These are phyloP conservation scores for Ictidomys tridecemlineatus DNA, from an alignment of 2,113 vertebrate species.

Conservation along the genomic window DNA sequence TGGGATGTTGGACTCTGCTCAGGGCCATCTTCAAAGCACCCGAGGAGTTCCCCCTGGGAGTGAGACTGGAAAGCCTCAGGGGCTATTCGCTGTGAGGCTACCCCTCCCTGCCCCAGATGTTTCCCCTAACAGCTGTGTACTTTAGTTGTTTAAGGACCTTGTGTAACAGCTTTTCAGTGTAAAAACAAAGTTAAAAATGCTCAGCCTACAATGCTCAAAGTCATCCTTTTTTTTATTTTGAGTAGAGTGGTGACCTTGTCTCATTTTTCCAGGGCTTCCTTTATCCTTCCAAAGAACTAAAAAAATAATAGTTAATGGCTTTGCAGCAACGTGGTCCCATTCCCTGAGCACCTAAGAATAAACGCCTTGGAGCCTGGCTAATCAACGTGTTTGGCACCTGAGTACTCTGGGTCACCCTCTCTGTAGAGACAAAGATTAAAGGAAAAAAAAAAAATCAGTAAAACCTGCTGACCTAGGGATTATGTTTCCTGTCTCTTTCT, in stretches of 20 bases:
- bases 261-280: constrained; percentile 48
- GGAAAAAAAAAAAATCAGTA: neutral
- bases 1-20: neutral
- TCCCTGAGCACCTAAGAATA: constrained; percentile 50
- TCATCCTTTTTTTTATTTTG: neutral
- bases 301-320: constrained; percentile 57
- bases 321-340: neutral
- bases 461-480: neutral
- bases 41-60: neutral
- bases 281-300: constrained; percentile 53
- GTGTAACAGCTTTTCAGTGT: neutral
- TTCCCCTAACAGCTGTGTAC: neutral
- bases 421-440: constrained; percentile 65
- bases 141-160: neutral
- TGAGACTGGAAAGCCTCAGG: neutral
- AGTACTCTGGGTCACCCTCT: neutral
- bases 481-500: neutral
- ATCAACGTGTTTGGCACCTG: neutral
- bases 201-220: neutral
- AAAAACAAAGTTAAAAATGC: constrained; percentile 16
- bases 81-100: neutral
- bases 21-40: neutral
- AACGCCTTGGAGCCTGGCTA: neutral
- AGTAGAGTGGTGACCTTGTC: constrained; percentile 19
- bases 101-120: neutral